Percentiles rank a stretch among this genome's conserved stretches.
These are phyloP conservation scores for Tyto alba DNA, from an alignment of 2,113 vertebrate species.

Conservation along the genomic window DNA sequence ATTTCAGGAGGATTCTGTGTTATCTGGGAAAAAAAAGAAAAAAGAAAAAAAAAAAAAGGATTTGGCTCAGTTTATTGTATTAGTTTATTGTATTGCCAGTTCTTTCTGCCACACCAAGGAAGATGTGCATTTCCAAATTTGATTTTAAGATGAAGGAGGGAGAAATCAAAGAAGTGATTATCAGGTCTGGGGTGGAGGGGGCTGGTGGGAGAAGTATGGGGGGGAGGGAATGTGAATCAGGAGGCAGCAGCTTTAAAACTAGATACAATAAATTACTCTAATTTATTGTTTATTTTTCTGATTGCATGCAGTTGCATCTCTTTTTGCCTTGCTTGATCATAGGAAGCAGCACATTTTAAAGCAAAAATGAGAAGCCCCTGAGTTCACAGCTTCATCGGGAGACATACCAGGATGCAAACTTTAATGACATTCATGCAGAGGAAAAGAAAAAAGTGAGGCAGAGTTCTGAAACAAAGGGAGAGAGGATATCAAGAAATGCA, in stretches of 20 bases:
- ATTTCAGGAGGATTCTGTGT: background rate
- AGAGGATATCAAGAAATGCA: background rate
- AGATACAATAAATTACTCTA: background rate
- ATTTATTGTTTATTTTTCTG: background rate
- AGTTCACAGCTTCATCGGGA: background rate
- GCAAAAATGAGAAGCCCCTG: background rate
- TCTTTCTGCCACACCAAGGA: background rate
- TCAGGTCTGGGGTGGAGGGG: background rate
- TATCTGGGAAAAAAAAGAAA: background rate
- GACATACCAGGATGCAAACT: background rate
- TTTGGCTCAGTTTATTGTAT: background rate
- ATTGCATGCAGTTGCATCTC: background rate
- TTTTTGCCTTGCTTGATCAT: background rate
- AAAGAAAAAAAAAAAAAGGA: background rate
- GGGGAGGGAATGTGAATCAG: background rate
- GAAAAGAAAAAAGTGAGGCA: background rate
- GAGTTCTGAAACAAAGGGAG: slow-evolving; percentile 20
- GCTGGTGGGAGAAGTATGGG: background rate
- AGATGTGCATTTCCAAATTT: background rate
- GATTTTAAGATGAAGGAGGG: background rate
- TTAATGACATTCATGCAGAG: background rate
- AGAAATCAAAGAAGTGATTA: background rate
- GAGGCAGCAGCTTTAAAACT: background rate
- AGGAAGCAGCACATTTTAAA: background rate
- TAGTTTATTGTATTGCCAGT: background rate